phyloP scores from a whole-genome alignment of 92 coral and sea anemone genomes.

The Scolanthus callimorphus region DNA sequence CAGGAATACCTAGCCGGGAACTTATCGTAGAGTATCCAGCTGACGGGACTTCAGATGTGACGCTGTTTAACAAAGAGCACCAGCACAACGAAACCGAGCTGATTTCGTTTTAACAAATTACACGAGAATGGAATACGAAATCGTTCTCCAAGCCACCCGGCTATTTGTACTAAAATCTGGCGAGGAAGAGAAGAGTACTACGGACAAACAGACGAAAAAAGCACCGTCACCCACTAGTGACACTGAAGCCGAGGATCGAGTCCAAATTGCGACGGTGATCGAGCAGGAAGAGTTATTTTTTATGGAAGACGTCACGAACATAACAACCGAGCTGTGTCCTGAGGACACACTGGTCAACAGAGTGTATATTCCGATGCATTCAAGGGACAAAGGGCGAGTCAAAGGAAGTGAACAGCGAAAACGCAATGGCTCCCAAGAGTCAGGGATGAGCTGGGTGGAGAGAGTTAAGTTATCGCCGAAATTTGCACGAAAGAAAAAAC shows the following conservation, averaged over 20 bases:
- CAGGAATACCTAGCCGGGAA: no score
- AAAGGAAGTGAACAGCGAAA: neutral
- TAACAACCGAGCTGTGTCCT: neutral
- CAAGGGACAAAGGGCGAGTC: neutral
- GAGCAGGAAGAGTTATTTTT: conserved; percentile 2
- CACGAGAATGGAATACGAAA: conserved; percentile 5
- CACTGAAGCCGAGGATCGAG: neutral
- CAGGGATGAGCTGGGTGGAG: neutral
- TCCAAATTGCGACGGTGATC: neutral
- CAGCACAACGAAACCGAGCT: no score
- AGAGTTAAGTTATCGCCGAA: neutral
- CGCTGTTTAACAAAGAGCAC: no score
- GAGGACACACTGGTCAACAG: neutral
- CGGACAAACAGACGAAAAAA: neutral
- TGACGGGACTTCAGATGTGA: no score
- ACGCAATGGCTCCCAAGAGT: neutral
- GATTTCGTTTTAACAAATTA: no score
- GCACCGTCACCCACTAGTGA: neutral
- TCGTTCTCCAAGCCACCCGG: conserved; percentile 11
- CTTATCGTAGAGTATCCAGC: no score
- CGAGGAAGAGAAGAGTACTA: neutral
- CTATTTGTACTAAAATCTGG: conserved; percentile 14
- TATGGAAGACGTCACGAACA: neutral
- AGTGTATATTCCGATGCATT: neutral
- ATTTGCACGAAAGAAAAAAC: neutral